Conservation (phyloP, 2,797 vertebrate genomes). For the Channallabes apus region DNA sequence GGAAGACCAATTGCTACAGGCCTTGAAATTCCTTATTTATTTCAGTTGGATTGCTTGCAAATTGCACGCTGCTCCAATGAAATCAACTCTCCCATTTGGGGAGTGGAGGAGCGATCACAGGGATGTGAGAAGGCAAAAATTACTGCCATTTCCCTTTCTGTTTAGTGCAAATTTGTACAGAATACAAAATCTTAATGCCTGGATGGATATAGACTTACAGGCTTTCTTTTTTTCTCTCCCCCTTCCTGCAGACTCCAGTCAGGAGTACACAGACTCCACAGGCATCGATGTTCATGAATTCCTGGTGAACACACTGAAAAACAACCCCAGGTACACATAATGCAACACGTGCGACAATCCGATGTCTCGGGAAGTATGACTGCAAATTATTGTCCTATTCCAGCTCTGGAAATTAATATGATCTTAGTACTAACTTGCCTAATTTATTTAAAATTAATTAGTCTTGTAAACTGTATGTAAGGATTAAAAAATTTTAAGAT, state of each 20-base stretch:
- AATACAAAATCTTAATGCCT: neutral
- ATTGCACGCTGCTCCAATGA: neutral
- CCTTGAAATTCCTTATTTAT: neutral
- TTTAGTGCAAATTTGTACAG: neutral
- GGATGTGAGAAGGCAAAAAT: neutral
- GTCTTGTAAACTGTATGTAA: neutral
- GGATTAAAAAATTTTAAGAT: neutral
- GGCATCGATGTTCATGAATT: conserved; percentile 99
- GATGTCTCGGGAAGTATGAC: neutral
- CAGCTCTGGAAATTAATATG: neutral
- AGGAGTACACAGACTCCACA: conserved; percentile 99
- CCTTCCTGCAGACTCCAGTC: conserved; percentile 89
- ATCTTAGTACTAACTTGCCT: too few species aligned
- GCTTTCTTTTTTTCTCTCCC: conserved; percentile 49
- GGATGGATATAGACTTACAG: neutral
- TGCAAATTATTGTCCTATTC: neutral
- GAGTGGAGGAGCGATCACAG: neutral
- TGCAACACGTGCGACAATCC: neutral
- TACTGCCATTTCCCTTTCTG: neutral
- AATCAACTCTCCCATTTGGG: neutral
- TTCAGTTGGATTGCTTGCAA: neutral
- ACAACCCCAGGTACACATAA: conserved; percentile 92
- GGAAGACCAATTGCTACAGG: neutral
- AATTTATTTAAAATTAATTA: neutral
- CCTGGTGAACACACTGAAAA: conserved; percentile 99